Evolutionary conservation across 2,797 vertebrate species (phyloP), one percentile per base, ranked within the genome.

Genomic region (Rhyacichthys aspro): DNA sequence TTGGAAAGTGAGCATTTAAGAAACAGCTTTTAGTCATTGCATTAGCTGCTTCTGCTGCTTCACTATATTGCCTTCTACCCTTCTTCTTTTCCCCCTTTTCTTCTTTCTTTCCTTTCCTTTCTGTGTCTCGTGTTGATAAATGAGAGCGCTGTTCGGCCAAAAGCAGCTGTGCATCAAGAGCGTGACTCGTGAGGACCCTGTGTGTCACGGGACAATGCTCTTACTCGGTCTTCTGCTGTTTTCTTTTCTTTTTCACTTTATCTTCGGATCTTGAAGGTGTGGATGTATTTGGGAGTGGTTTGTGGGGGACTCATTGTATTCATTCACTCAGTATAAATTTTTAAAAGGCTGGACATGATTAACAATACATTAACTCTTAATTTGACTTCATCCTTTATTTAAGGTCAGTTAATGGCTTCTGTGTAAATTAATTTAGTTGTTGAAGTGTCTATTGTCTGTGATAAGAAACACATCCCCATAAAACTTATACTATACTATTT

Each of bases 111-210:
- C 56, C 60, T 37, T 16, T 38, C 6, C 39, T 17, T 53, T 33
- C 41, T 44, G 32, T 47, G 32, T 59, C 60, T 68, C 32, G 39
- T 55, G 14, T 67, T 81, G 74, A 86, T 66, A 78, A 83, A 86
- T 80, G 72, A 76, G 75, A 63, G 70, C 49, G 8, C 56, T 43
- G 53, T n/a, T n/a, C n/a, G n/a, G n/a, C n/a, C n/a, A n/a, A n/a
- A n/a, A n/a, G n/a, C n/a, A n/a, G n/a, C n/a, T n/a, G n/a, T n/a
- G n/a, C n/a, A n/a, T n/a, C n/a, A n/a, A n/a, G n/a, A n/a, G n/a
- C n/a, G n/a, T n/a, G n/a, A n/a, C n/a, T n/a, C n/a, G n/a, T n/a
- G n/a, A n/a, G n/a, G n/a, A n/a, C n/a, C n/a, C n/a, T n/a, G n/a
- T n/a, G n/a, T n/a, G n/a, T 76, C 53, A 61, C 48, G 56, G 5